Evolutionary conservation across 2,113 vertebrate species (phyloP).

Genomic region (Hemicordylus capensis): DNA sequence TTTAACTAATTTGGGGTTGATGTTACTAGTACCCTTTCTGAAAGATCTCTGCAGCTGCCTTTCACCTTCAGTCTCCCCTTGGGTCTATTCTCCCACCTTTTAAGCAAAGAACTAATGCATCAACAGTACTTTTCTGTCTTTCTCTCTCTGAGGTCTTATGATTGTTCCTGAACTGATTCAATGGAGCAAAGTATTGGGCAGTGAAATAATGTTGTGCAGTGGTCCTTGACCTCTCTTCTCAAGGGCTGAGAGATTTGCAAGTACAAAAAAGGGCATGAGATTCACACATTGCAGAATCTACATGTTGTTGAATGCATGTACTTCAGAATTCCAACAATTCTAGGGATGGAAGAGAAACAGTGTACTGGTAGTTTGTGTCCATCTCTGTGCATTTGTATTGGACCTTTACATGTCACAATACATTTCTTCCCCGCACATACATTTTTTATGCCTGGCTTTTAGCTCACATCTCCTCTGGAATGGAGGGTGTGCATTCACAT

Average conservation of each 20-base stretch:
- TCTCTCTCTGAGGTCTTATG: slow-evolving; percentile 42
- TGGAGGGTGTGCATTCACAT: too few species aligned
- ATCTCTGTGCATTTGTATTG: too few species aligned
- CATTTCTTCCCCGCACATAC: too few species aligned
- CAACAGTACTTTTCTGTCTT: slow-evolving; percentile 47
- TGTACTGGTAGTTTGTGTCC: too few species aligned
- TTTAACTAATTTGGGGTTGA: slow-evolving; percentile 19
- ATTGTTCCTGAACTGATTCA: slow-evolving; percentile 57
- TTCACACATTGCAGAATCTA: background rate
- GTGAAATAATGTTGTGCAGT: slow-evolving; percentile 14
- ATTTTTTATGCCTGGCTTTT: too few species aligned
- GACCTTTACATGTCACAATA: too few species aligned
- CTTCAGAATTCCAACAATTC: too few species aligned
- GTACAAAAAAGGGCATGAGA: background rate
- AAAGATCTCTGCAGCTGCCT: slow-evolving; percentile 38
- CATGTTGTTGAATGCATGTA: too few species aligned
- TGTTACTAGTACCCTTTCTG: slow-evolving; percentile 27
- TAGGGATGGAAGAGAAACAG: too few species aligned
- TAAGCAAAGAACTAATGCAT: slow-evolving; percentile 57
- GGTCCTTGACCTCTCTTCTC: slow-evolving; percentile 39
- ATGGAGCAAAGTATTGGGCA: slow-evolving; percentile 61
- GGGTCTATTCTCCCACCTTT: slow-evolving; percentile 40
- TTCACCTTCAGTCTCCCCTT: slow-evolving; percentile 50
- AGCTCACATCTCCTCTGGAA: too few species aligned
- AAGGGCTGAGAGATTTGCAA: slow-evolving; percentile 44